Evolutionary conservation across 2,888 invertebrate species (phyloP), one percentile per base, ranked within the genome.

Genomic region (Taenaris catops): DNA sequence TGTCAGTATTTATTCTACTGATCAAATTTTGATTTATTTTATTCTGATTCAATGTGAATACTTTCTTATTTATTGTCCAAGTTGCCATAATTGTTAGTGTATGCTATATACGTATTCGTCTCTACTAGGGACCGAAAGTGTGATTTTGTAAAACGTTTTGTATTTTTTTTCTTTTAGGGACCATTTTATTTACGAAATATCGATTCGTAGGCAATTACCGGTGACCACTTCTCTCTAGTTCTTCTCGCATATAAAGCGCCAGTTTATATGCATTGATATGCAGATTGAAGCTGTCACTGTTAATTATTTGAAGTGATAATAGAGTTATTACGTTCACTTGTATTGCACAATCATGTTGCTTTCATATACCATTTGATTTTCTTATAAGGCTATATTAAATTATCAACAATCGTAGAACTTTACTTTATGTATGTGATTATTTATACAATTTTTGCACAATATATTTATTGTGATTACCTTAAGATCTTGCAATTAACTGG

Each of bases 31-130:
- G 47, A 51, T 58, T 49, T 31, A 9, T 1, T 52, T 48, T 37
- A 63, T 62, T 63, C 56, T 57, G 56, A 66, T 58, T 69, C 63
- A 61, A 66, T 80, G 79, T 80, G 80, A 74, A 79, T 80, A 76
- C 56, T 63, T 66, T 66, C 68, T 80, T 84, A 86, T 86, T 86
- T 86, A 86, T 84, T 84, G 72, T 83, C 83, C 76, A 83, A 66
- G 86, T 86, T 86, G 86, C 86, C 86, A 86, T 86, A 86, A 79
- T 78, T 84, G 72, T 84, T 84, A 84, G 81, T 73, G 80, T 83
- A 80, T 80, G 72, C 79, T 75, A 74, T 71, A 81, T 80, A 80
- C 81, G 83, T 84, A 81, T 75, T 65, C 65, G 64, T 80, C 75
- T 79, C 72, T 66, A 48, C 57, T 47, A 51, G 76, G 69, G 74